Conservation (phyloP, 2,113 vertebrate genomes). For the Antigone vipio region DNA sequence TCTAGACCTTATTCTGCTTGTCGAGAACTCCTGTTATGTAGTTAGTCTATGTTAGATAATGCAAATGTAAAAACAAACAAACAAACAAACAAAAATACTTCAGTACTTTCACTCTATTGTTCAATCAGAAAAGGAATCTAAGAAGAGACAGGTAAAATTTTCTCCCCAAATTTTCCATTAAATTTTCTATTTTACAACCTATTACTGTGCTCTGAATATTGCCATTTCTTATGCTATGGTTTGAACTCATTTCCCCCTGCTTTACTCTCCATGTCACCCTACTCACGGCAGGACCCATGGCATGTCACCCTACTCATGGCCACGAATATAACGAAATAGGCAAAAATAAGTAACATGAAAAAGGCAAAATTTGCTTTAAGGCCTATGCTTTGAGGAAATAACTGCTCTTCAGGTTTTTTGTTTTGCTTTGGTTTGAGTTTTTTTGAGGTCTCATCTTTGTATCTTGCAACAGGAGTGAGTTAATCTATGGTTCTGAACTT, state of each 20-base stretch:
- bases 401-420: not conserved
- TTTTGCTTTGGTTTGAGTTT: not conserved
- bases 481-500: not conserved
- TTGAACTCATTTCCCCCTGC: not conserved
- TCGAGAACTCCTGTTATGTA: not conserved
- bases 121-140: not conserved
- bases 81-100: not conserved
- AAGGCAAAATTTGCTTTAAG: not conserved
- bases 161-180: not conserved
- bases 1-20: not conserved
- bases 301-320: not conserved
- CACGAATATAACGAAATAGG: not conserved
- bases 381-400: not conserved
- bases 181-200: not conserved
- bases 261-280: not conserved
- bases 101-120: not conserved
- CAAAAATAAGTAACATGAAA: not conserved
- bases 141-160: not conserved
- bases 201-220: not conserved
- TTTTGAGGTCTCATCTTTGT: not conserved
- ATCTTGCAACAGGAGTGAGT: not conserved
- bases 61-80: not conserved
- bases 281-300: not conserved
- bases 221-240: not conserved
- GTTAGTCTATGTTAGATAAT: not conserved